Conservation (phyloP, 1,140 invertebrate genomes). For the Euura lappo region DNA sequence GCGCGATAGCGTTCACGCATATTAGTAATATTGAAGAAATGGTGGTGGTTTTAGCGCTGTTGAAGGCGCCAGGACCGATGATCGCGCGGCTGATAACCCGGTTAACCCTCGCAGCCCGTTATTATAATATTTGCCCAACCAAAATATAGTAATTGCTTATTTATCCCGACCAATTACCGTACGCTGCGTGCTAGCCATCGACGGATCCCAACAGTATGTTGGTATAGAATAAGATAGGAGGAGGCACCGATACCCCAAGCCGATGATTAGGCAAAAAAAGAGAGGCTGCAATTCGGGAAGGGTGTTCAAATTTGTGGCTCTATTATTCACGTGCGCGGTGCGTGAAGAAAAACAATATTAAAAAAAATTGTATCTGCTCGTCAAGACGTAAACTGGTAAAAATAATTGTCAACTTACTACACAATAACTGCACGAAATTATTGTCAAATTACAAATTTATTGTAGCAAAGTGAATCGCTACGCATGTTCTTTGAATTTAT, state of each 20-base stretch:
- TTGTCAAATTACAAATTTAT: not conserved
- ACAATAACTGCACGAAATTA: not conserved
- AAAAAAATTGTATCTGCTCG: too few relatives aligned
- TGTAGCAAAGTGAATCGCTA: not conserved
- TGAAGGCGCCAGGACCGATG: conserved; percentile 44
- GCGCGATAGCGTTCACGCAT: not conserved
- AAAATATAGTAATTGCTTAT: conserved; percentile 54
- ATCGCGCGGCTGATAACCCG: conserved; percentile 47
- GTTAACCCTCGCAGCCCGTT: conserved; percentile 44
- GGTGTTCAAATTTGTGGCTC: not conserved
- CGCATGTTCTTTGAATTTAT: too few relatives aligned
- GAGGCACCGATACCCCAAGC: not conserved
- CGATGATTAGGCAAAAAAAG: not conserved
- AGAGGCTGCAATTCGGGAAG: not conserved
- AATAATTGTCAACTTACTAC: too few relatives aligned
- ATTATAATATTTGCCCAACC: conserved; percentile 53
- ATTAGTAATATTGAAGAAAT: conserved; percentile 10
- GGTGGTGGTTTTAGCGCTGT: conserved; percentile 48
- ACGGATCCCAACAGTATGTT: not conserved
- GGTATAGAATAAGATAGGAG: not conserved
- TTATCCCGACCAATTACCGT: conserved; percentile 45
- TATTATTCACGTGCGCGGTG: not conserved
- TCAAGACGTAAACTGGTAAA: too few relatives aligned
- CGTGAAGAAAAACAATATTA: too few relatives aligned
- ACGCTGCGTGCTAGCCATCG: conserved; percentile 20